phyloP scores from a whole-genome alignment of 92 coral and sea anemone species.

The Montipora capitata region DNA sequence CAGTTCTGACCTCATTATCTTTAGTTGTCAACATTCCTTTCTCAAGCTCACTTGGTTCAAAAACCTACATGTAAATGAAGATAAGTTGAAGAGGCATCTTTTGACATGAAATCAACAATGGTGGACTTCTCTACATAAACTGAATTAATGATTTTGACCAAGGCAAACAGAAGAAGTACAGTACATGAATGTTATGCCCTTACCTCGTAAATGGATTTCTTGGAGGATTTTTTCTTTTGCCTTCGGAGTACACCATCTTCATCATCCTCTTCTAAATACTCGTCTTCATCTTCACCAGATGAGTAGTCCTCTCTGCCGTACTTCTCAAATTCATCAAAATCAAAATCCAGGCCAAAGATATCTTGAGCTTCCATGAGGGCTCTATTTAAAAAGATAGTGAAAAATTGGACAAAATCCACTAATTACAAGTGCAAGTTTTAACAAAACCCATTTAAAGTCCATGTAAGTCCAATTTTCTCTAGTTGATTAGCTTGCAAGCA shows the following conservation, averaged over 20 bases:
- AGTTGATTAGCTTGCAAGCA: too few relatives aligned
- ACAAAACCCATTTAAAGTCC: too few relatives aligned
- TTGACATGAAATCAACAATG: too few relatives aligned
- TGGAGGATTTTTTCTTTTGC: constrained; percentile 81
- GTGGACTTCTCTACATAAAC: too few relatives aligned
- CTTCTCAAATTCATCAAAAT: constrained; percentile 97
- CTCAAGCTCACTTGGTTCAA: constrained; percentile 99
- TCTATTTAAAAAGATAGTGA: constrained; percentile 22
- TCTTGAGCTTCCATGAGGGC: constrained; percentile 99
- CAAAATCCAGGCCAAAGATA: constrained; percentile 99
- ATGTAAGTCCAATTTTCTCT: too few relatives aligned
- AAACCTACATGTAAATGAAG: constrained; percentile 65
- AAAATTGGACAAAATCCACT: too few relatives aligned
- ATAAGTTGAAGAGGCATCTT: too few relatives aligned
- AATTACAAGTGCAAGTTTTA: too few relatives aligned
- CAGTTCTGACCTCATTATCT: constrained; percentile 88
- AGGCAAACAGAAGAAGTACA: too few relatives aligned
- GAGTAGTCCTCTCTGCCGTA: constrained; percentile 92
- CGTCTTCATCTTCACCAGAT: constrained; percentile 93
- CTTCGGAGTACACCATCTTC: constrained; percentile 56
- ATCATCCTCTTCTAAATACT: constrained; percentile 91
- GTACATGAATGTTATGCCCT: background rate
- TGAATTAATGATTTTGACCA: too few relatives aligned
- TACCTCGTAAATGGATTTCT: constrained; percentile 95
- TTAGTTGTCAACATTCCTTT: constrained; percentile 95